Percentiles rank a stretch among this genome's conserved stretches.
Conservation (phyloP, 2,797 vertebrate genomes). For the Forpus xanthops region DNA sequence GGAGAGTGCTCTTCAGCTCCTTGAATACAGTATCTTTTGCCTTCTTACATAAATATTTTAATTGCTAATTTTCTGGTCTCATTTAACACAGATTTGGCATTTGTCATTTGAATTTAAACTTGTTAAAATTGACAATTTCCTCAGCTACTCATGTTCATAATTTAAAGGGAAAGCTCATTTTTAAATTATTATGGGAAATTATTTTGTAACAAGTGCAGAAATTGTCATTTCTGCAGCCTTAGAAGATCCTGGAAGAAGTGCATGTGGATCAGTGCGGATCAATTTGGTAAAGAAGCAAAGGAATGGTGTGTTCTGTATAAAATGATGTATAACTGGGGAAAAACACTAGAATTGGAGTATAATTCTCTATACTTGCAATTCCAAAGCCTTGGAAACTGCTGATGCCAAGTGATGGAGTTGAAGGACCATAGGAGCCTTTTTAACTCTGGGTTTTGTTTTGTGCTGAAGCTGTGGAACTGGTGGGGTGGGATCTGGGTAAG, state of each 20-base stretch:
- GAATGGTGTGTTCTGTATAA: not conserved
- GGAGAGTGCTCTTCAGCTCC: not conserved
- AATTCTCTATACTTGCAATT: not conserved
- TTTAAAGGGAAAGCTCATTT: slow-evolving; percentile 64
- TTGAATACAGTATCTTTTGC: slow-evolving; percentile 11
- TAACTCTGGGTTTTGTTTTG: not conserved
- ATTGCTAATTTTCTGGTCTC: slow-evolving; percentile 69
- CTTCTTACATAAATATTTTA: slow-evolving; percentile 68
- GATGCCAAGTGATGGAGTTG: not conserved
- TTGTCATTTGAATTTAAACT: slow-evolving; percentile 60
- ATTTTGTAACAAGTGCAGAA: slow-evolving; percentile 46
- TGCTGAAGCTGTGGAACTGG: not conserved
- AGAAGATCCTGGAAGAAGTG: not conserved
- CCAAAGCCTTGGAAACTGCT: not conserved
- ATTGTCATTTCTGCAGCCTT: slow-evolving; percentile 34
- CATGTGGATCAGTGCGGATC: not conserved
- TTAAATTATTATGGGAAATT: slow-evolving; percentile 64
- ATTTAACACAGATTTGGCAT: slow-evolving; percentile 63
- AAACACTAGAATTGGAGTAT: not conserved
- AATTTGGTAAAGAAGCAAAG: not conserved
- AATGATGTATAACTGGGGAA: not conserved
- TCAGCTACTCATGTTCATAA: slow-evolving; percentile 66
- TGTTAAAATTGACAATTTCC: slow-evolving; percentile 56
- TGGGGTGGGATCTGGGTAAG: not conserved
- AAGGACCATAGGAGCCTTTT: not conserved